Percentiles rank a stretch among this genome's conserved stretches.
Conservation (phyloP, 2,888 invertebrate species). For the Helleia helle region DNA sequence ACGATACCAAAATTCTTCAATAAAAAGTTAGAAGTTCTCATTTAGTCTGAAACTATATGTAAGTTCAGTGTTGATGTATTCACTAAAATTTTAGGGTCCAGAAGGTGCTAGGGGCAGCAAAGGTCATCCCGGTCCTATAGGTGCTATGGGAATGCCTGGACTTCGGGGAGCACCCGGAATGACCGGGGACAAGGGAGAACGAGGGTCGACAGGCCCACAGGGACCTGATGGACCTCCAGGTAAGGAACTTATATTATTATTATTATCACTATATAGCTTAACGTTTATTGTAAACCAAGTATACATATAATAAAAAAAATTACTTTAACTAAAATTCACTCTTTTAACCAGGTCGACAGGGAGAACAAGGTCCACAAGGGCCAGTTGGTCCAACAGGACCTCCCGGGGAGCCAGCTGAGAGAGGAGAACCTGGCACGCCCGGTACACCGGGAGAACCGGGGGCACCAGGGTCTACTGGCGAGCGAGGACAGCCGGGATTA, state of each 20-base stretch:
- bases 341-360: slow-evolving; percentile 75
- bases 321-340: too few relatives aligned
- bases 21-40: too few relatives aligned
- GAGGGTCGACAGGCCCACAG: slow-evolving; percentile 77
- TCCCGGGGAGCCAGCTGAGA: slow-evolving; percentile 86
- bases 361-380: slow-evolving; percentile 87
- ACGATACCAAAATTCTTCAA: too few relatives aligned
- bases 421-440: slow-evolving; percentile 83
- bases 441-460: slow-evolving; percentile 82
- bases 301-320: too few relatives aligned
- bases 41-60: too few relatives aligned
- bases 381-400: slow-evolving; percentile 82
- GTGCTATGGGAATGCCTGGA: slow-evolving; percentile 82
- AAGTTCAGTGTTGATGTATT: not conserved
- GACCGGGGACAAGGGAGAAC: slow-evolving; percentile 83
- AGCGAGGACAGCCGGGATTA: slow-evolving; percentile 81
- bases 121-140: slow-evolving; percentile 81
- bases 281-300: too few relatives aligned
- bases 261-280: too few relatives aligned
- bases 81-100: slow-evolving; percentile 65
- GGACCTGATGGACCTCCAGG: slow-evolving; percentile 87
- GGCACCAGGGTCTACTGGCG: slow-evolving; percentile 82
- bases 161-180: slow-evolving; percentile 77
- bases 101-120: slow-evolving; percentile 79
- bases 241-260: slow-evolving; percentile 26